Evolutionary conservation across 2,888 invertebrate genomes (phyloP), one percentile per base, ranked within the genome.

Genomic region (Hipparchia semele): DNA sequence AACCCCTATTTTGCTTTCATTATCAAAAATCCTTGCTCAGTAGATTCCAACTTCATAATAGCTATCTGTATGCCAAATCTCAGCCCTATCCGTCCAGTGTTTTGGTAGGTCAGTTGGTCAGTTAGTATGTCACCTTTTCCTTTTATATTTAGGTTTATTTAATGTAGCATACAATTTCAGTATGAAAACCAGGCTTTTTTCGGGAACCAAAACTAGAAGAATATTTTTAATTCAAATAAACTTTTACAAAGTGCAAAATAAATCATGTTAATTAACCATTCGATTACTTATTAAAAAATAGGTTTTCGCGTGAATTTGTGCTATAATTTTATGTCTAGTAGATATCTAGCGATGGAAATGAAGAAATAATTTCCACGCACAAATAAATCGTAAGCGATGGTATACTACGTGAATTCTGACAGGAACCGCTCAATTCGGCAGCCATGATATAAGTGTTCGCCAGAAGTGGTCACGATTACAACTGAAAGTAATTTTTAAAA

Each of bases 361-460:
- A 90, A 91, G 90, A 91, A 91, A 92, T 92, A 88, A 89, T 88
- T 87, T 86, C 83, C 86, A 88, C 88, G 88, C 85, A 88, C 86
- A 87, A 86, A 88, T 88, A 90, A 89, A 90, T 88, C 86, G 86
- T 86, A 87, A 70, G 56, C 87, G 86, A 87, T 87, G 86, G 88
- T 89, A 87, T 81, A 81, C 84, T 83, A 88, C 87, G 78, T 76
- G 76, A 89, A 87, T 86, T 90, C 87, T 88, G 87, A 90, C 91
- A 88, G 90, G 89, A 86, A 92, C 87, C 92, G 92, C 92, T 92
- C 92, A 90, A 93, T 93, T 91, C 89, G 87, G 90, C 88, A 91
- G 85, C 89, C 87, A 85, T 85, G 80, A 79, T 82, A 81, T 90
- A 92, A 94, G 93, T 94, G 94, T 94, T 91, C 85, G 85, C 84